A percentile compares a stretch with the other conserved stretches of the same genome.
These are phyloP conservation scores for Anomalospiza imberbis DNA, from an alignment of 2,797 vertebrate species.

Conservation along the genomic window DNA sequence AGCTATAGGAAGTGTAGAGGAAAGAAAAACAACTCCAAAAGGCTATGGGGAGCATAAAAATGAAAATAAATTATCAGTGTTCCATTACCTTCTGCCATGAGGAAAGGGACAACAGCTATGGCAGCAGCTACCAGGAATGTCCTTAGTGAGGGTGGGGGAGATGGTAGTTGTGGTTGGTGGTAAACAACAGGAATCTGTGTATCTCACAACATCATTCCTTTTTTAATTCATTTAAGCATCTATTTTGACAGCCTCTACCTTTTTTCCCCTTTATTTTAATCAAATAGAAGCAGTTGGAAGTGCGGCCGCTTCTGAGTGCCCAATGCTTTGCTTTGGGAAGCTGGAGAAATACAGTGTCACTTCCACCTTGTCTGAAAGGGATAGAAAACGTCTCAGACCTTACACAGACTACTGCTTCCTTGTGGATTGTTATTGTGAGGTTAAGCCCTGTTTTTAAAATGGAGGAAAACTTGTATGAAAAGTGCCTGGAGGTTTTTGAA, in stretches of 20 bases:
- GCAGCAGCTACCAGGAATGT: background rate
- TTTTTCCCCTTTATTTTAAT: background rate
- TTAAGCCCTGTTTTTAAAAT: conserved; percentile 9
- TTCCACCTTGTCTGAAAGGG: background rate
- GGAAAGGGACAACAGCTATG: background rate
- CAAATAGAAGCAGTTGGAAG: background rate
- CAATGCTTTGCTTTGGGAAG: background rate
- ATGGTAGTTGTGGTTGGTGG: background rate
- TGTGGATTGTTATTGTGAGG: background rate
- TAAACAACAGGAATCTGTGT: background rate
- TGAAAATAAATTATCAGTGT: background rate
- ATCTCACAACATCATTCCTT: background rate
- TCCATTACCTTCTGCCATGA: background rate
- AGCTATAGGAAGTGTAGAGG: background rate
- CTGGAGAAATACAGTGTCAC: background rate
- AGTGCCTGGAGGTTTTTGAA: conserved; percentile 22
- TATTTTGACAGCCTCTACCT: background rate
- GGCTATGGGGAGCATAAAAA: background rate
- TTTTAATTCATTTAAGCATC: background rate
- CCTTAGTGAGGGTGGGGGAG: background rate
- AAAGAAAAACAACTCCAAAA: background rate
- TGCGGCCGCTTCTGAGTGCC: background rate
- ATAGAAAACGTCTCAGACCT: background rate
- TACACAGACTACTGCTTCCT: background rate
- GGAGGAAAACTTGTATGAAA: conserved; percentile 9